Base-by-base conservation (phyloP, 2,113 vertebrate species). In the Calidris pygmaea region DNA sequence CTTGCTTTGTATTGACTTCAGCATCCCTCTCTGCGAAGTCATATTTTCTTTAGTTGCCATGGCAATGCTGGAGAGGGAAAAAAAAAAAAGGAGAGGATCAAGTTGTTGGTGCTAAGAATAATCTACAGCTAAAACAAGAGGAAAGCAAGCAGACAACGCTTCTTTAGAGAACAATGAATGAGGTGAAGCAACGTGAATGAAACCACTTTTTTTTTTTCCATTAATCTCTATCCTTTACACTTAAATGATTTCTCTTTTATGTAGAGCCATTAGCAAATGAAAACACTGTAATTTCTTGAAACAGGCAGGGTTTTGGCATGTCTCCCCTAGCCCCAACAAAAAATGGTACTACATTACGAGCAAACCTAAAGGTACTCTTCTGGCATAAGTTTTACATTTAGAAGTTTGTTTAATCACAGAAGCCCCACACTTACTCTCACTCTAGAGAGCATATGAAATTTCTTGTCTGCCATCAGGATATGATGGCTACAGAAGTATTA, bases 41-140 rank as follows among this genome's bases (percentile, higher is more conserved):
- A 99, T 99, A 98, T 99, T 99, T 98, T 99, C 99, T 98, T 99
- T 99, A 84, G 99, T 99, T 90, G 99, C 99, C 99, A 99, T 99
- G 95, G 99, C 99, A 96, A 99, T 99, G 97, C 99, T 99, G 98
- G 63, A 97, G 96, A 92, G 39, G n/a, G 72, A 66, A 60, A 89
- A 50, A 68, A 52, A 92, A 55, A 41, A 62, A 50, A 84, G 78
- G 87, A 78, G 66, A 56, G 48, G 90, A 96, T 94, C 86, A 91
- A 94, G 92, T 56, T 76, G 90, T 77, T 76, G 93, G 85, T 80
- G 85, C 93, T 95, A 90, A 97, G 83, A 96, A 96, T 76, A 97
- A 91, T 55, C 83, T 63, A n/a, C 29, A 77, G 92, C 66, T 95
- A 66, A 93, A 94, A 68, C 39, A 92, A 84, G 73, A 79, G 81